Evolutionary conservation across 2,888 invertebrate species (phyloP), one percentile per base, ranked within the genome.

Genomic region (Eumerus sabulonum): DNA sequence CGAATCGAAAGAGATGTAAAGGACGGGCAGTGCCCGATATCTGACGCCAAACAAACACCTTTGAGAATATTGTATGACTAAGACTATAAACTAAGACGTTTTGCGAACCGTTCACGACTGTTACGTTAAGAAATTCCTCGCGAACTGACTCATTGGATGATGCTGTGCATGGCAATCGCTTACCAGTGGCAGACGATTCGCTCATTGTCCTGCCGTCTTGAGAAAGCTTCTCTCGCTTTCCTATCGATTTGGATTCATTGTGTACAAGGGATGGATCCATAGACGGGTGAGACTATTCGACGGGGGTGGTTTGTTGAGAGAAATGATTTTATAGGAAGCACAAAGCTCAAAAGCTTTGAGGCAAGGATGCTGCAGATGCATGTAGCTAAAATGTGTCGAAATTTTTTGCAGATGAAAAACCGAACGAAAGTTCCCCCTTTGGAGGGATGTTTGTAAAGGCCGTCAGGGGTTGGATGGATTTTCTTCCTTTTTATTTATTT

Each of bases 111-210:
- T 64, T 70, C 42, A 50, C 54, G 42, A 79, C 79, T 47, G 68
- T 54, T 50, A 51, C 79, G 79, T 60, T 79, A 54, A 73, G 68
- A 79, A 64, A 74, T 74, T 74, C 73, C 63, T 68, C 79, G 68
- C 36, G 68, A 70, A 79, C 79, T 79, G 74, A 79, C 79, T 79
- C 79, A 79, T 74, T 63, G 64, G 63, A 51, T 66, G 72, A 79
- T 79, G 79, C 79, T 79, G 79, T 79, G 64, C 63, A 53, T 27
- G 48, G 77, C 67, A 77, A 77, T 72, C 63, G 59, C 13, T 48
- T 67, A 40, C 17, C 67, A 72, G 53, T 7, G 27, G 27, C 27
- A 2, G 53, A 59, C 27, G 48, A 59, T 44, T 63, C 53, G 51
- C 59, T 63, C 72, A 57, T 53, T 63, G 77, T 72, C 72, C 72